phyloP scores from a whole-genome alignment of 1,140 invertebrate genomes.

The Zaprionus gabonicus region DNA sequence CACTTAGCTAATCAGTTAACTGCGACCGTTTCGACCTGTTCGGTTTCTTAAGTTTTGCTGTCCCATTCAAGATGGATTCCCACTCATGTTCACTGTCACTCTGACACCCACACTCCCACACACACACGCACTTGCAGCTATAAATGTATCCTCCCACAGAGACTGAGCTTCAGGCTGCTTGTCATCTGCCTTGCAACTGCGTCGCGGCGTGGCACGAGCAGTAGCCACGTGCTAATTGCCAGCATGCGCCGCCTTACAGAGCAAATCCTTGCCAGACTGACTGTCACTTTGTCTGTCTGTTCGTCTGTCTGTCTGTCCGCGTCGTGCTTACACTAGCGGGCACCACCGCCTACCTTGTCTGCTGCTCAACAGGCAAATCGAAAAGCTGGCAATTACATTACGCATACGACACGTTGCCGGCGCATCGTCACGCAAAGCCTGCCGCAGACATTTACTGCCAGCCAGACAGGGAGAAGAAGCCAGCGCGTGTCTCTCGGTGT shows the following conservation, averaged over 20 bases:
- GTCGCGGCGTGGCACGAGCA: not conserved
- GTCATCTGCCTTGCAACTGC: constrained; percentile 5
- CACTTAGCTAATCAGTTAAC: not conserved
- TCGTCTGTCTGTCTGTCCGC: not conserved
- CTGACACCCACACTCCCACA: not conserved
- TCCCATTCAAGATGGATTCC: not conserved
- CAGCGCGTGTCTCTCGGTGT: not conserved
- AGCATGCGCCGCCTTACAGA: constrained; percentile 30
- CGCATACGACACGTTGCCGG: constrained; percentile 60
- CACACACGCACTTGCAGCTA: not conserved
- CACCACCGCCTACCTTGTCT: not conserved
- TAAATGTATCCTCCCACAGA: not conserved
- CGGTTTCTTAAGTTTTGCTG: not conserved
- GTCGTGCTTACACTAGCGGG: not conserved
- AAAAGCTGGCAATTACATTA: constrained; percentile 67
- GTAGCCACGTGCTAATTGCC: constrained; percentile 68
- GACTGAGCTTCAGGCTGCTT: not conserved
- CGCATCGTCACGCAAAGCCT: constrained; percentile 25
- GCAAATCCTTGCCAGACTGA: constrained; percentile 28
- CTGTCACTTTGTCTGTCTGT: not conserved
- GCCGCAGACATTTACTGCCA: constrained; percentile 1
- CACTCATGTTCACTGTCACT: not conserved
- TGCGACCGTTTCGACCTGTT: not conserved
- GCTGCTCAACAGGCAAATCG: constrained; percentile 36
- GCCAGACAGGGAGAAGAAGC: not conserved